Evolutionary conservation across 2,888 invertebrate genomes (phyloP).

Genomic region (Sesia bembeciformis): DNA sequence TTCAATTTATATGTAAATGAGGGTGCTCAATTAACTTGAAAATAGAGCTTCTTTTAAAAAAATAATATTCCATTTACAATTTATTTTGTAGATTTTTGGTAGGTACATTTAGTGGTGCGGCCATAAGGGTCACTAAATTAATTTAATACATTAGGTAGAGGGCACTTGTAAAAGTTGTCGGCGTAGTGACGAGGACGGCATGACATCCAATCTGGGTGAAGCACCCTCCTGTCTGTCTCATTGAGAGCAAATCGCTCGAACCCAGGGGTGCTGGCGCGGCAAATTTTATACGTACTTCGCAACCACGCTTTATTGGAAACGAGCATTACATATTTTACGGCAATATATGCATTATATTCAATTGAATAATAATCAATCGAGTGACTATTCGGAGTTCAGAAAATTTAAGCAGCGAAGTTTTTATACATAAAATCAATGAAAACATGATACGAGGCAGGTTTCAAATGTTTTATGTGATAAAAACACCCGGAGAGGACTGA

Average conservation of each 20-base stretch:
- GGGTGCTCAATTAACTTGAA: too few species aligned
- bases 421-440: too few species aligned
- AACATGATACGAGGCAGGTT: too few species aligned
- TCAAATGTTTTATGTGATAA: too few species aligned
- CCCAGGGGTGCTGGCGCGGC: slow-evolving; percentile 8
- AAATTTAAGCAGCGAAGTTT: too few species aligned
- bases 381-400: too few species aligned
- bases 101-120: slow-evolving; percentile 8
- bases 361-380: too few species aligned
- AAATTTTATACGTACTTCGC: background rate
- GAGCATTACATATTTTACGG: too few species aligned
- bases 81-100: background rate
- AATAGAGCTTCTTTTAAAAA: background rate
- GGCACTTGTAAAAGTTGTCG: slow-evolving; percentile 27
- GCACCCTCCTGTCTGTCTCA: slow-evolving; percentile 48
- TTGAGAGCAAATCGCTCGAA: slow-evolving; percentile 52
- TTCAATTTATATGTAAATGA: too few species aligned
- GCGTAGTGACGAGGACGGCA: slow-evolving; percentile 16
- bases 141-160: slow-evolving; percentile 42
- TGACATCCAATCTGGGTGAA: slow-evolving; percentile 59
- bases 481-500: too few species aligned
- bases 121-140: slow-evolving; percentile 41
- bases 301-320: background rate
- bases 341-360: too few species aligned
- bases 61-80: background rate